phyloP scores from a whole-genome alignment of 35 echinoderm and acorn worm genomes.

The Ptychodera flava region DNA sequence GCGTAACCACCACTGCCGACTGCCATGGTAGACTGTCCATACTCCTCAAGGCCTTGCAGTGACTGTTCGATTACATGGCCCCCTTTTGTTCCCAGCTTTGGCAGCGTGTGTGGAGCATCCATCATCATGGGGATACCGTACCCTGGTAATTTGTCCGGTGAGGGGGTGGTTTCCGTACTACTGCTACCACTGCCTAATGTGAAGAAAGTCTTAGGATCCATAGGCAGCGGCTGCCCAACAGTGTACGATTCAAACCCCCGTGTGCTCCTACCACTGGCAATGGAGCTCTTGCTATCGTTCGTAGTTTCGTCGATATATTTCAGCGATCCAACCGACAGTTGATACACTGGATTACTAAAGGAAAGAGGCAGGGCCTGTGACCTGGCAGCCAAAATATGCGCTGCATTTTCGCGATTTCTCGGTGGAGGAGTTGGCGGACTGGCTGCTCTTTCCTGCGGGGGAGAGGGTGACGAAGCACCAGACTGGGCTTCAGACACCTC shows the following conservation, averaged over 20 bases:
- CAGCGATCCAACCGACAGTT: constrained; percentile 38
- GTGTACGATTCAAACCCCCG: background rate
- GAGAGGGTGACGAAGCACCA: background rate
- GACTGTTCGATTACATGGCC: background rate
- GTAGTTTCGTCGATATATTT: constrained; percentile 42
- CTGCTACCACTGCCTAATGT: background rate
- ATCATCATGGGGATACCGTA: background rate
- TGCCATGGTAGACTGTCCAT: background rate
- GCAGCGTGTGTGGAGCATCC: background rate
- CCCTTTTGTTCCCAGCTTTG: constrained; percentile 16
- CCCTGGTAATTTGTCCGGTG: constrained; percentile 24
- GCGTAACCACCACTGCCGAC: background rate
- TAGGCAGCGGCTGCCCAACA: background rate
- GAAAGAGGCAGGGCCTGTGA: constrained; percentile 44
- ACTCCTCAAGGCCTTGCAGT: background rate
- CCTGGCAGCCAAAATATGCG: background rate
- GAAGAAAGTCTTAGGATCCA: background rate
- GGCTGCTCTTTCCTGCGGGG: background rate
- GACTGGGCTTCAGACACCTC: background rate
- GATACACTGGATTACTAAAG: constrained; percentile 91
- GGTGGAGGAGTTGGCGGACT: background rate
- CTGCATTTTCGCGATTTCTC: background rate
- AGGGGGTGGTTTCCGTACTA: background rate
- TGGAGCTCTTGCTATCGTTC: constrained; percentile 71
- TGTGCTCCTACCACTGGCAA: constrained; percentile 45